Conservation (phyloP, 2,113 vertebrate species). For the Pachycephala philippinensis region DNA sequence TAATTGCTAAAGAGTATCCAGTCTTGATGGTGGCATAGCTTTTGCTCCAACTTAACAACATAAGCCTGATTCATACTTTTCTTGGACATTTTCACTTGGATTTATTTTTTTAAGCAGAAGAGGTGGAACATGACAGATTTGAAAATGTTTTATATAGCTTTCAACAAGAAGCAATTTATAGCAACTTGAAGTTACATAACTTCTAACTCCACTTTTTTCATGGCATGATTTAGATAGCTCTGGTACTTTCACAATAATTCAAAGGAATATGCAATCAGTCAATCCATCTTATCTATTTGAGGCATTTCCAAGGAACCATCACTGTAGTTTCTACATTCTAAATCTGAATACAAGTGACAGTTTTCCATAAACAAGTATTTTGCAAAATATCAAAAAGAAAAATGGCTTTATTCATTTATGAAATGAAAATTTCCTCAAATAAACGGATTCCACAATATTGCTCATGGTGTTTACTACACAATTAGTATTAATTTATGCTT, state of each 20-base stretch:
- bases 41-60: background rate
- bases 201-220: slow-evolving; percentile 39
- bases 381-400: background rate
- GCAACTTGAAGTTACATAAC: slow-evolving; percentile 48
- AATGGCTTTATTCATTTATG: background rate
- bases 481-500: background rate
- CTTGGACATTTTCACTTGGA: background rate
- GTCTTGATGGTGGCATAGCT: background rate
- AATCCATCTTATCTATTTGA: slow-evolving; percentile 48
- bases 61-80: background rate
- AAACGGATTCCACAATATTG: background rate
- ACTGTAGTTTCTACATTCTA: background rate
- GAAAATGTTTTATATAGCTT: slow-evolving; percentile 57
- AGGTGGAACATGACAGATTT: slow-evolving; percentile 54
- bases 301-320: slow-evolving; percentile 8
- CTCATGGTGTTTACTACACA: background rate
- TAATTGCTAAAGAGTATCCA: background rate
- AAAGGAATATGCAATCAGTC: slow-evolving; percentile 56
- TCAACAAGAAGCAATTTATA: slow-evolving; percentile 59
- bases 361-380: slow-evolving; percentile 32
- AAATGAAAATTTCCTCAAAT: background rate
- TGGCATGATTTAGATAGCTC: slow-evolving; percentile 20
- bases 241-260: slow-evolving; percentile 53
- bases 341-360: slow-evolving; percentile 4
- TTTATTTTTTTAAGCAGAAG: slow-evolving; percentile 1